A percentile compares a stretch with the other conserved stretches of the same genome.
These are phyloP conservation scores for Sympetrum striolatum DNA, from an alignment of 2,888 invertebrate genomes.

Conservation along the genomic window DNA sequence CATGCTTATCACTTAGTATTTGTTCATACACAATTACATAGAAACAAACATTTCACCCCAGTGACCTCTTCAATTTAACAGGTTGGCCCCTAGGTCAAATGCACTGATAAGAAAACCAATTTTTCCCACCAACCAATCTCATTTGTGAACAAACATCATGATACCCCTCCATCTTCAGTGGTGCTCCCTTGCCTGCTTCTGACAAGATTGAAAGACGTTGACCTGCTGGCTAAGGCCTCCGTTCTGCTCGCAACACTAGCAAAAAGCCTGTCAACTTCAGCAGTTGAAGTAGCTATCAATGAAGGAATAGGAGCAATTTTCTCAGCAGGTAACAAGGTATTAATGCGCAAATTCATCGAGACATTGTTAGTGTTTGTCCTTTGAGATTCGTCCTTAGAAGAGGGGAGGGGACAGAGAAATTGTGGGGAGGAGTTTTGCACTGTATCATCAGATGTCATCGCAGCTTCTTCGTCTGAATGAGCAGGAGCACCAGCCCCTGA, in stretches of 20 bases:
- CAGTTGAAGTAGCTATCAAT: background rate
- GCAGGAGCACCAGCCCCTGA: conserved; percentile 46
- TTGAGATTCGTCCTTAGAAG: background rate
- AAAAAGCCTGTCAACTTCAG: conserved; percentile 48
- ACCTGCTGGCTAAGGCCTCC: conserved; percentile 49
- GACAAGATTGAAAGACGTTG: conserved; percentile 50
- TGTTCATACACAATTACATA: background rate
- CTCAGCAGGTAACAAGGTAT: background rate
- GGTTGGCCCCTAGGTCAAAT: conserved; percentile 11
- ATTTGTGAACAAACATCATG: conserved; percentile 43
- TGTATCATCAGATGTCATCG: background rate
- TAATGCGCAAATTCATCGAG: background rate
- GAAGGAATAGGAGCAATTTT: background rate
- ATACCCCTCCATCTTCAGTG: conserved; percentile 48
- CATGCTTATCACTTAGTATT: background rate
- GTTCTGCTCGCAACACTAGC: conserved; percentile 50
- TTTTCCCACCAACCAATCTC: background rate
- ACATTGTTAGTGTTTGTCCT: background rate
- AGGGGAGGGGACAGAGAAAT: background rate
- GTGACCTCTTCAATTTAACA: background rate
- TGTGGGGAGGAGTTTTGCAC: background rate
- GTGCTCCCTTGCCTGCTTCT: conserved; percentile 48
- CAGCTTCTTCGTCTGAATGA: conserved; percentile 48
- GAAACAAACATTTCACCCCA: background rate
- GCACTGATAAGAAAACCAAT: background rate